Percentiles rank a stretch among this genome's conserved stretches.
Evolutionary conservation across 2,113 vertebrate genomes (phyloP).

Genomic region (Colossoma macropomum): DNA sequence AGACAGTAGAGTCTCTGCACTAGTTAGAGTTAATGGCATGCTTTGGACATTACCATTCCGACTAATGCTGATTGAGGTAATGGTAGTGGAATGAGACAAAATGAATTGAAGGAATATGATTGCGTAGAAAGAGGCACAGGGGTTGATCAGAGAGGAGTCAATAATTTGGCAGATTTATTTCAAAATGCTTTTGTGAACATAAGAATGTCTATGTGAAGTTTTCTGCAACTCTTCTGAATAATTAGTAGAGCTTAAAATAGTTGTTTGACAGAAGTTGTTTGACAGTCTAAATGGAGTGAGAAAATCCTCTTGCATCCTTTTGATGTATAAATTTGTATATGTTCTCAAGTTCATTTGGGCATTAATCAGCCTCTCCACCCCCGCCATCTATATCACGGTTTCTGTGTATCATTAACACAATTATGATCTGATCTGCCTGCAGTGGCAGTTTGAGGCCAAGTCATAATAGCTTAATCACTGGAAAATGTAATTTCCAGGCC

Average conservation of each 20-base stretch:
- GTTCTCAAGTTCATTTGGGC: conserved; percentile 5
- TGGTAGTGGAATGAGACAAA: not conserved
- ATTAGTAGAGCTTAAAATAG: conserved; percentile 3
- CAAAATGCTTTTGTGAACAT: conserved; percentile 2
- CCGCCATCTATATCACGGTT: conserved; percentile 40
- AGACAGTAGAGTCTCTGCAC: not conserved
- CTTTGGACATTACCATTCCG: not conserved
- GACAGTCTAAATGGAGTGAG: conserved; percentile 6
- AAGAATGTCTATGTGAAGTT: not conserved
- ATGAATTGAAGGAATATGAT: not conserved
- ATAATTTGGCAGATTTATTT: not conserved
- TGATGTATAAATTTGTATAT: not conserved
- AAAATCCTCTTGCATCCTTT: not conserved
- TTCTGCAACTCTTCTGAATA: not conserved
- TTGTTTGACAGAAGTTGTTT: not conserved
- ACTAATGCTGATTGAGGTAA: not conserved
- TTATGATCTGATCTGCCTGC: conserved; percentile 45
- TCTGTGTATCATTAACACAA: conserved; percentile 50
- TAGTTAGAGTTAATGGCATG: not conserved
- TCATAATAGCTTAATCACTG: conserved; percentile 49
- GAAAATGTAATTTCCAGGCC: conserved; percentile 42
- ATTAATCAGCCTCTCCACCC: conserved; percentile 34
- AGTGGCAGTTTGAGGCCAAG: conserved; percentile 56
- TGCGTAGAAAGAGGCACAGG: not conserved
- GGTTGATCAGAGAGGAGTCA: not conserved